Evolutionary conservation across 2,113 vertebrate genomes (phyloP).

Genomic region (Melospiza georgiana): DNA sequence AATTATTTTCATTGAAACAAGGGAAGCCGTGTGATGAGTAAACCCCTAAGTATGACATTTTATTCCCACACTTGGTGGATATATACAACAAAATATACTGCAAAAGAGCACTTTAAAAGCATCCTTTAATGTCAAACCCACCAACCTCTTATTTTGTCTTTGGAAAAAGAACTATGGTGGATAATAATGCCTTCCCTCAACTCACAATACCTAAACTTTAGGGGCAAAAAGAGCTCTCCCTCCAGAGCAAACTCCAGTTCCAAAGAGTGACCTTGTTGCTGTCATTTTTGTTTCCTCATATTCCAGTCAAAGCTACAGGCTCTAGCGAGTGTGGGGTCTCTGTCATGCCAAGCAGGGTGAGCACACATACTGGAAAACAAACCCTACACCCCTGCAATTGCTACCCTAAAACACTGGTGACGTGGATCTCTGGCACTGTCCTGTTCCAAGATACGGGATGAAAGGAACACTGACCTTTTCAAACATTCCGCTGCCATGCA

Average conservation of each 20-base stretch:
- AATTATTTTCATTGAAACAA: conserved; percentile 42
- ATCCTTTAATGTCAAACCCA: background rate
- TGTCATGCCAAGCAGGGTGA: background rate
- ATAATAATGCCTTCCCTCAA: background rate
- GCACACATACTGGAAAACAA: background rate
- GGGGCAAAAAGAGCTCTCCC: background rate
- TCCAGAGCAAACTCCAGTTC: background rate
- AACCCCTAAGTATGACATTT: background rate
- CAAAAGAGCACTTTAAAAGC: background rate
- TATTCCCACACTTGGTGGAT: conserved; percentile 5
- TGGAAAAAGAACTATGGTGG: background rate
- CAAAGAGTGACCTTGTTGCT: background rate
- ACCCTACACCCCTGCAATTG: background rate
- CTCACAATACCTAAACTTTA: background rate
- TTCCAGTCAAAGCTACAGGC: background rate
- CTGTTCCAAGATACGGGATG: background rate
- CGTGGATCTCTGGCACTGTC: background rate
- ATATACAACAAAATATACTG: background rate
- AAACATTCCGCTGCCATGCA: background rate
- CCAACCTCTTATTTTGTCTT: background rate
- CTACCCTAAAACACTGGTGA: background rate
- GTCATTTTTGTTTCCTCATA: background rate
- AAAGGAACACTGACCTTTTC: background rate
- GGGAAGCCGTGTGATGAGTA: background rate
- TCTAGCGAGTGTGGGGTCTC: accelerated